Evolutionary conservation across 2,113 vertebrate species (phyloP).

Genomic region (Calidris pugnax): DNA sequence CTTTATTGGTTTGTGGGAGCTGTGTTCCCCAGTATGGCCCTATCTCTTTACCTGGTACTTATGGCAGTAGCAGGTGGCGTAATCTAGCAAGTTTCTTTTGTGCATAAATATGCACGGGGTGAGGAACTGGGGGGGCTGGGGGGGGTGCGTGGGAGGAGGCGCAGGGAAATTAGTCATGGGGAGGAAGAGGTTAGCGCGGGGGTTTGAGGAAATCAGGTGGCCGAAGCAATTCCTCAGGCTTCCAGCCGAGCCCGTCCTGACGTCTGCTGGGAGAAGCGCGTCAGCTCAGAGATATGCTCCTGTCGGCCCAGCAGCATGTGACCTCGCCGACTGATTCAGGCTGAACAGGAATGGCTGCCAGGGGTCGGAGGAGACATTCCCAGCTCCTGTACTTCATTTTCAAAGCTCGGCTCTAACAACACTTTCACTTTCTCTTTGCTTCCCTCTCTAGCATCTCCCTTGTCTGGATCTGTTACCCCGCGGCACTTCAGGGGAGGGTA

Average conservation of each 20-base stretch:
- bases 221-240: not conserved
- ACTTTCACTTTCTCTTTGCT: conserved; percentile 45
- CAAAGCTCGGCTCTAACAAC: not conserved
- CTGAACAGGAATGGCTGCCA: not conserved
- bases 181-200: conserved; percentile 26
- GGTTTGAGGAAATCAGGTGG: conserved; percentile 36
- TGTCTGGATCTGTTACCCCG: not conserved
- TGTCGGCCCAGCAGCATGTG: not conserved
- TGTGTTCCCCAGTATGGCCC: not conserved
- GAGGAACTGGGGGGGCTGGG: not conserved
- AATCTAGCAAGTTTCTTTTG: not conserved
- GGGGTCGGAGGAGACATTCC: not conserved
- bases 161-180: conserved; percentile 48
- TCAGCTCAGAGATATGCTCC: not conserved
- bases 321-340: not conserved
- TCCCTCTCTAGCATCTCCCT: not conserved
- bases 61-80: not conserved
- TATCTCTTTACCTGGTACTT: not conserved
- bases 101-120: not conserved
- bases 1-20: not conserved
- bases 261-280: not conserved
- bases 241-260: not conserved
- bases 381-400: not conserved
- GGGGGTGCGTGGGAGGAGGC: not conserved
- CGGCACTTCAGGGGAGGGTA: not conserved